Evolutionary conservation across 1,140 invertebrate genomes (phyloP).

Genomic region (Bombus turneri): DNA sequence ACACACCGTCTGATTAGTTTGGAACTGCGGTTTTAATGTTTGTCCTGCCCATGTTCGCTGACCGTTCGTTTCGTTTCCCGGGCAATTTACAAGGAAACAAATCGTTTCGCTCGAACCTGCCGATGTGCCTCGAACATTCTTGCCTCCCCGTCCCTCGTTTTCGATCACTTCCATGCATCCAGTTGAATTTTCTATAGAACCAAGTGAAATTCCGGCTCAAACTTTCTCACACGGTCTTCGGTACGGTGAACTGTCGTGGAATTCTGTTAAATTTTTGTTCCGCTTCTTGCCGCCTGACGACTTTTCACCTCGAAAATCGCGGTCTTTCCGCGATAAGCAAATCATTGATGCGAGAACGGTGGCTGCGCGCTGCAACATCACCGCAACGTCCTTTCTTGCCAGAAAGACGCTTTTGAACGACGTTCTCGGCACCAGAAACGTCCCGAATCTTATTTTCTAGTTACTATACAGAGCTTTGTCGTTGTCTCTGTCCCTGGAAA

Average conservation of each 20-base stretch:
- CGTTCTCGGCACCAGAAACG: neutral
- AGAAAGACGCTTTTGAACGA: neutral
- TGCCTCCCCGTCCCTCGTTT: neutral
- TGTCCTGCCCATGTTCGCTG: conserved; percentile 1
- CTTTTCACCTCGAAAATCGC: neutral
- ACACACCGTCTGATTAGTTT: conserved; percentile 39
- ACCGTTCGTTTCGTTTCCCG: neutral
- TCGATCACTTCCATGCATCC: neutral
- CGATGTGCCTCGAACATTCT: conserved; percentile 8
- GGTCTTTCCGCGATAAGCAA: conserved; percentile 9
- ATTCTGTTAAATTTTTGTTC: conserved; percentile 13
- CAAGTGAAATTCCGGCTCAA: conserved; percentile 4
- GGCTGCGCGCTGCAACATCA: neutral
- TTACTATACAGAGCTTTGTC: neutral
- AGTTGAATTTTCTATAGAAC: neutral
- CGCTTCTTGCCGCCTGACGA: neutral
- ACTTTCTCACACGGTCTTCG: conserved; percentile 5
- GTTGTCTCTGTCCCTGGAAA: neutral
- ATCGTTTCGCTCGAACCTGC: neutral
- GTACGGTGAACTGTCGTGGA: neutral
- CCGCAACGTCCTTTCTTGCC: neutral
- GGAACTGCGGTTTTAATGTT: conserved; percentile 46
- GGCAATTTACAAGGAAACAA: conserved; percentile 28
- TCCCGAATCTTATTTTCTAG: neutral
- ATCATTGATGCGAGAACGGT: neutral